These are phyloP conservation scores for Sycophaga agraensis DNA, from an alignment of 1,140 invertebrate species.

Conservation along the genomic window DNA sequence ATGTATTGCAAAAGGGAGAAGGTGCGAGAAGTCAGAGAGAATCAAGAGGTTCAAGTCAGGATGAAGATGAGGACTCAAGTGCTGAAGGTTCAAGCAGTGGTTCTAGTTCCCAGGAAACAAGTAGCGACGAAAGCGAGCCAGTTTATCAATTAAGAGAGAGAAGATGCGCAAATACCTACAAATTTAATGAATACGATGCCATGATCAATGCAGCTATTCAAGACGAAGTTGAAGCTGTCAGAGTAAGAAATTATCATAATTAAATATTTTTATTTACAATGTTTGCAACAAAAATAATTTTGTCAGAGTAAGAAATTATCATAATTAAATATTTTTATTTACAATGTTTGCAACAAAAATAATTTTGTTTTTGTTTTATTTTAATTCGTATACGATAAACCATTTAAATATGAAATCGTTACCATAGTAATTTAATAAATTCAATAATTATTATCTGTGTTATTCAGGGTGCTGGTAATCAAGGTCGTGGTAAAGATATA, in stretches of 20 bases:
- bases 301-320: too few relatives aligned
- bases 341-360: too few relatives aligned
- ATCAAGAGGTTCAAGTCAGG: constrained; percentile 42
- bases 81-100: constrained; percentile 36
- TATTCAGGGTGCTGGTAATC: constrained; percentile 70
- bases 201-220: constrained; percentile 90
- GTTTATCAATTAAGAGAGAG: constrained; percentile 80
- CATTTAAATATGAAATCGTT: background rate
- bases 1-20: constrained; percentile 63
- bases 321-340: too few relatives aligned
- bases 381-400: background rate
- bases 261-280: too few relatives aligned
- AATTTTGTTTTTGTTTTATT: background rate
- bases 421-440: background rate
- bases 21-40: constrained; percentile 28
- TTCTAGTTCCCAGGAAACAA: constrained; percentile 56
- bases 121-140: constrained; percentile 67
- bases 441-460: background rate
- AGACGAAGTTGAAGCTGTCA: constrained; percentile 71
- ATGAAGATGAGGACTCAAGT: constrained; percentile 42
- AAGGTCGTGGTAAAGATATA: constrained; percentile 86
- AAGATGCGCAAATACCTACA: constrained; percentile 75
- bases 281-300: too few relatives aligned
- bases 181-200: constrained; percentile 90
- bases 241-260: too few relatives aligned